These are phyloP conservation scores for Climacteris rufus DNA, from an alignment of 2,113 vertebrate species.

Conservation along the genomic window DNA sequence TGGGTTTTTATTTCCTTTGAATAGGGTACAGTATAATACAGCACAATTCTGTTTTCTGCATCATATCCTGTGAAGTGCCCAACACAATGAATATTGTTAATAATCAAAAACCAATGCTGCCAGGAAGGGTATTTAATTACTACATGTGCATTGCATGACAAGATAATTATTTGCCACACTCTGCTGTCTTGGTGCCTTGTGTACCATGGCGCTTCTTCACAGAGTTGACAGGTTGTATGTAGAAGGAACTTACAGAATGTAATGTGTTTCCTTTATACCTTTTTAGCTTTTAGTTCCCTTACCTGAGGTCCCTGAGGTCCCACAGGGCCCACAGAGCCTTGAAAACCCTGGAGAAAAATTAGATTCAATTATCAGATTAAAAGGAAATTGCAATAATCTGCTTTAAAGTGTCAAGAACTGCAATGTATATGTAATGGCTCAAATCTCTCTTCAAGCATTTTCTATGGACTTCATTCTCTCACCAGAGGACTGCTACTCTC, in stretches of 20 bases:
- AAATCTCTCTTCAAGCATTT: background rate
- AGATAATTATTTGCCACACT: background rate
- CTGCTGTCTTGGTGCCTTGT: background rate
- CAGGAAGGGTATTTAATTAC: background rate
- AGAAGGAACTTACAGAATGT: background rate
- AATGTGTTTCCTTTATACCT: background rate
- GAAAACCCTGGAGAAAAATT: constrained; percentile 40
- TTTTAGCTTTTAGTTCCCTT: background rate
- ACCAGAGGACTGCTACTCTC: background rate
- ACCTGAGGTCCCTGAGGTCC: constrained; percentile 82
- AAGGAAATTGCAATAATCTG: background rate
- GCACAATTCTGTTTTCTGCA: background rate
- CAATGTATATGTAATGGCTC: background rate
- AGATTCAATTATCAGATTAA: background rate
- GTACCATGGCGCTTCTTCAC: background rate
- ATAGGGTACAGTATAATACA: background rate
- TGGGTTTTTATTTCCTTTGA: background rate
- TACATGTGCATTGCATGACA: background rate
- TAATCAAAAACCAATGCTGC: background rate
- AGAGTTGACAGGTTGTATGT: background rate
- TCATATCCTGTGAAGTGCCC: background rate
- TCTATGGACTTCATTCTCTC: background rate
- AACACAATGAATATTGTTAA: background rate
- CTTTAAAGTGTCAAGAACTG: background rate
- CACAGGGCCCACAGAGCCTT: constrained; percentile 63